These are phyloP conservation scores for Nymphicus hollandicus DNA, from an alignment of 2,113 vertebrate species.

Conservation along the genomic window DNA sequence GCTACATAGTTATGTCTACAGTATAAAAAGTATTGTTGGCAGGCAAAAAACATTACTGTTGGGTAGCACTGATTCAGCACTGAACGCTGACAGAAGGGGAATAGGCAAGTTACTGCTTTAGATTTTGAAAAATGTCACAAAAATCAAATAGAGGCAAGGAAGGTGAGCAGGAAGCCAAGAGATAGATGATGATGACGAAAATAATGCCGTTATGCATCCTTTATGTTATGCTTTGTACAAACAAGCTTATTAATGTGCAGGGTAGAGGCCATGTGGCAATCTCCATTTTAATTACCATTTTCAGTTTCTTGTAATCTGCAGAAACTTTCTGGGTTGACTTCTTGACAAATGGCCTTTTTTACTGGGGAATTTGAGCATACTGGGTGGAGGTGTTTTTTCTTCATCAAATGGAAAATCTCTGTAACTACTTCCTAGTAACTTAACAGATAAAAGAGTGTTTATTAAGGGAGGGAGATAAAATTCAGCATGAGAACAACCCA, in stretches of 20 bases:
- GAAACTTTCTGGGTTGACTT: not conserved
- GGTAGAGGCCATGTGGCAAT: not conserved
- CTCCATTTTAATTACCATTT: not conserved
- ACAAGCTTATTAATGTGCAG: not conserved
- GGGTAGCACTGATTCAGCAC: not conserved
- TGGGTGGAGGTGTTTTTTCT: not conserved
- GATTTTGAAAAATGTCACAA: not conserved
- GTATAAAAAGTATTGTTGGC: not conserved
- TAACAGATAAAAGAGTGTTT: not conserved
- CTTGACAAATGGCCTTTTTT: not conserved
- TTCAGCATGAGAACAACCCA: not conserved
- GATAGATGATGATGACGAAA: not conserved
- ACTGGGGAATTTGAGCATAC: not conserved
- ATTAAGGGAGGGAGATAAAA: not conserved
- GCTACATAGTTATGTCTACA: not conserved
- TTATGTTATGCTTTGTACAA: not conserved
- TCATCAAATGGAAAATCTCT: not conserved
- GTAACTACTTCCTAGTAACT: not conserved
- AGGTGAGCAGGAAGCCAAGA: not conserved
- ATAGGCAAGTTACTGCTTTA: not conserved
- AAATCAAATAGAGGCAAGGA: not conserved
- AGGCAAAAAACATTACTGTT: not conserved
- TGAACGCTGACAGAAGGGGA: fast-evolving
- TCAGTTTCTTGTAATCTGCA: not conserved
- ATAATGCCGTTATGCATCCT: not conserved